Evolutionary conservation across 2,888 invertebrate species (phyloP).

Genomic region (Electrophaes corylata): DNA sequence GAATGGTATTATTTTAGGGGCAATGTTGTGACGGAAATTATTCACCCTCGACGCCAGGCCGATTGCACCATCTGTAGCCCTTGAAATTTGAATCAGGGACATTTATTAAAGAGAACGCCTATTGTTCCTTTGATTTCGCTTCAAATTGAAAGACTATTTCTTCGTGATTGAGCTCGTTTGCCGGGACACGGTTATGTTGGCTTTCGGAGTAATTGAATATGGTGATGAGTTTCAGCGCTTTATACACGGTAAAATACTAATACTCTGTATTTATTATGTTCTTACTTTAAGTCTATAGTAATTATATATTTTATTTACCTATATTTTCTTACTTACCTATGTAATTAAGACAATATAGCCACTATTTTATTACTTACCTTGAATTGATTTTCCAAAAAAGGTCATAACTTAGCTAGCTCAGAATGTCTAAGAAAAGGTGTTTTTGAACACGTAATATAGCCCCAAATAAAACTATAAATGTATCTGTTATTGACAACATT

Average conservation of each 20-base stretch:
- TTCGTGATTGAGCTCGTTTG: constrained; percentile 39
- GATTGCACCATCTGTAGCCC: constrained; percentile 66
- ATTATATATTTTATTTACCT: too few species aligned
- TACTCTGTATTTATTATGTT: background rate
- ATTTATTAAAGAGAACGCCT: constrained; percentile 64
- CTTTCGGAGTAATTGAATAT: constrained; percentile 27
- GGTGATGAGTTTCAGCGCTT: constrained; percentile 11
- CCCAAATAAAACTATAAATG: too few species aligned
- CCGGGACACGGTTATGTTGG: constrained; percentile 31
- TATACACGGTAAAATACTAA: background rate
- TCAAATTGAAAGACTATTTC: constrained; percentile 51
- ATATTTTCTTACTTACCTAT: too few species aligned
- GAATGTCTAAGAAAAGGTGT: too few species aligned
- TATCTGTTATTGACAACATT: too few species aligned
- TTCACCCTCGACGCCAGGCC: constrained; percentile 54
- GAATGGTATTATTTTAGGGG: constrained; percentile 54
- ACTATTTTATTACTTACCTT: too few species aligned
- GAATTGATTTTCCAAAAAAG: too few species aligned
- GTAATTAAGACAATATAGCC: too few species aligned
- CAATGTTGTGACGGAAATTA: constrained; percentile 66
- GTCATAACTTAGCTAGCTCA: too few species aligned
- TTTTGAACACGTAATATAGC: too few species aligned
- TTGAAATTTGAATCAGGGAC: constrained; percentile 64
- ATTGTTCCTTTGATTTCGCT: constrained; percentile 59
- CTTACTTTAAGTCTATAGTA: too few species aligned